Evolutionary conservation across 2,797 vertebrate genomes (phyloP).

Genomic region (Acrossocheilus fasciatus): DNA sequence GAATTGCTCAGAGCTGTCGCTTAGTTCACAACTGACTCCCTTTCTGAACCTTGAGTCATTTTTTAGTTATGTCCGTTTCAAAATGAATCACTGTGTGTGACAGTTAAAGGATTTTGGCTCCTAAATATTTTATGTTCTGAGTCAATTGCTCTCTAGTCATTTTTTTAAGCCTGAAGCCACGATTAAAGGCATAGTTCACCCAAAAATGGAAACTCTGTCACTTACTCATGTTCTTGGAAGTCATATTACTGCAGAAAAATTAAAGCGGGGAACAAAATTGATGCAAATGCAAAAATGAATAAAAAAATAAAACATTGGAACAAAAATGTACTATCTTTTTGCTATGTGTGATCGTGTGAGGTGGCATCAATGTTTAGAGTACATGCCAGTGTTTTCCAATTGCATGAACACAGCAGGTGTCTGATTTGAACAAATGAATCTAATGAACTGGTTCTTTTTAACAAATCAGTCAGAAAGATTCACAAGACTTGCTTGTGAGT

Average conservation of each 20-base stretch:
- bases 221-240: background rate
- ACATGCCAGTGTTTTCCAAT: background rate
- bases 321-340: background rate
- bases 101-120: background rate
- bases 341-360: background rate
- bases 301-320: background rate
- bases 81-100: conserved; percentile 19
- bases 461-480: conserved; percentile 1
- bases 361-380: background rate
- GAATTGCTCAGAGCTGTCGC: background rate
- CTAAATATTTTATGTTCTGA: background rate
- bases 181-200: conserved; percentile 2
- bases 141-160: background rate
- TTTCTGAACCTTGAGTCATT: background rate
- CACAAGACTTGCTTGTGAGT: background rate
- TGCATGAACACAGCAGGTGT: background rate
- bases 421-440: background rate
- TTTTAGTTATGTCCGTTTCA: conserved; percentile 7
- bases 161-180: background rate
- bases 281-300: background rate
- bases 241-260: background rate
- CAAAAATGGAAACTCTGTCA: background rate
- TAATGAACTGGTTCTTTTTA: background rate
- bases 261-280: background rate
- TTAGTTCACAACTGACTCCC: background rate